phyloP scores from a whole-genome alignment of 2,888 invertebrate genomes.

The Dexiosoma caninum region DNA sequence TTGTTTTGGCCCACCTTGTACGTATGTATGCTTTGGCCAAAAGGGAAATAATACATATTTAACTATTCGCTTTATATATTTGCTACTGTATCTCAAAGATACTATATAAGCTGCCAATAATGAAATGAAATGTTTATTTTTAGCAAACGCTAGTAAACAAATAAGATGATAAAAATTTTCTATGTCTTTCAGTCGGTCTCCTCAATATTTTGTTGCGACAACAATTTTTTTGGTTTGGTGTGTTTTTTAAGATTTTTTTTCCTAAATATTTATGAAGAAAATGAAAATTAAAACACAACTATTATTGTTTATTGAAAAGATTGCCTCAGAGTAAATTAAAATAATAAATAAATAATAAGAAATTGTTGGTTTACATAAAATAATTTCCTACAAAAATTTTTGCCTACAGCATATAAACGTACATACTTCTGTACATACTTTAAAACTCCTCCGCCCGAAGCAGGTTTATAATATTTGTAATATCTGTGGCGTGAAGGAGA shows the following conservation, averaged over 20 bases:
- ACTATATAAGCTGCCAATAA: conserved; percentile 24
- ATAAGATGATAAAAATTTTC: neutral
- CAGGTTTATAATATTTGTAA: no score
- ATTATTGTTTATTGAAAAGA: neutral
- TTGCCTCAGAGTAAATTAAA: neutral
- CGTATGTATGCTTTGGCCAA: no score
- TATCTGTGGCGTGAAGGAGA: no score
- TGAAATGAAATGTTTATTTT: conserved; percentile 5
- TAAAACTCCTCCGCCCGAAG: no score
- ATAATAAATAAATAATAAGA: conserved; percentile 4
- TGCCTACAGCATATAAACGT: no score
- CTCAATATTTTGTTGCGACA: conserved; percentile 11
- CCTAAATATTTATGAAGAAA: neutral
- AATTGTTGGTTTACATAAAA: no score
- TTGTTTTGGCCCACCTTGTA: no score
- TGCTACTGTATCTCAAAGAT: conserved; percentile 5
- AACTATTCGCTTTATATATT: neutral
- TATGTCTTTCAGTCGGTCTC: neutral
- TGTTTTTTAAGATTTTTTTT: neutral
- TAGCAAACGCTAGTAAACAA: neutral
- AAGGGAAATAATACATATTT: no score
- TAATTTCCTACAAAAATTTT: no score
- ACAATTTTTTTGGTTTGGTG: neutral
- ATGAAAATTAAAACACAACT: neutral
- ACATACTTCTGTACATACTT: no score